These are phyloP conservation scores for Masnerella sp. DNA, from an alignment of 2,888 invertebrate species.

Conservation along the genomic window DNA sequence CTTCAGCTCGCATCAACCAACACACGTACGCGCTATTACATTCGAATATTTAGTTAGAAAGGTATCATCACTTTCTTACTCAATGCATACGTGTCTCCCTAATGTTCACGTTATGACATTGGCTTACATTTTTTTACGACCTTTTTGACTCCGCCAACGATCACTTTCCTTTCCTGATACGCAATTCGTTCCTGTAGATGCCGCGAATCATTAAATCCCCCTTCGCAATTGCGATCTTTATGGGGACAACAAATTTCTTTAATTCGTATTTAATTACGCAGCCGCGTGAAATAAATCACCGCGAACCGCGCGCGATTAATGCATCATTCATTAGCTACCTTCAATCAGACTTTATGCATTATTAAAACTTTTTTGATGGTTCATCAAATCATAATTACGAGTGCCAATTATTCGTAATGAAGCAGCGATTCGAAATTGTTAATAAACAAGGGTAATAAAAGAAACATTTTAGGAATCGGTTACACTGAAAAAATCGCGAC, in stretches of 20 bases:
- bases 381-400: slow-evolving; percentile 25
- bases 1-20: slow-evolving; percentile 41
- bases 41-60: slow-evolving; percentile 58
- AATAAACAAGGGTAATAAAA: too few relatives aligned
- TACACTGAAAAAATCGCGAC: too few relatives aligned
- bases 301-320: slow-evolving; percentile 10
- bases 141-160: slow-evolving; percentile 57
- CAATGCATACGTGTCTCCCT: slow-evolving; percentile 55
- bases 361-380: slow-evolving; percentile 31
- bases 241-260: slow-evolving; percentile 34
- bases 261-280: slow-evolving; percentile 40
- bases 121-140: slow-evolving; percentile 56
- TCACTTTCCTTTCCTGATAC: slow-evolving; percentile 64
- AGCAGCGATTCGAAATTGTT: too few relatives aligned
- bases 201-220: slow-evolving; percentile 52
- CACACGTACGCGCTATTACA: slow-evolving; percentile 39
- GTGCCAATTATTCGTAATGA: neutral
- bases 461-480: too few relatives aligned
- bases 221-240: slow-evolving; percentile 22
- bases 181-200: slow-evolving; percentile 48
- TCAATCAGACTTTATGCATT: slow-evolving; percentile 28
- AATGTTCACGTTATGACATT: slow-evolving; percentile 62
- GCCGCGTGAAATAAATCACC: slow-evolving; percentile 24
- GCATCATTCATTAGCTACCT: slow-evolving; percentile 35
- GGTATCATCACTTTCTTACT: slow-evolving; percentile 58